These are phyloP conservation scores for Sarcophaga carnaria DNA, from an alignment of 2,888 invertebrate species.

Conservation along the genomic window DNA sequence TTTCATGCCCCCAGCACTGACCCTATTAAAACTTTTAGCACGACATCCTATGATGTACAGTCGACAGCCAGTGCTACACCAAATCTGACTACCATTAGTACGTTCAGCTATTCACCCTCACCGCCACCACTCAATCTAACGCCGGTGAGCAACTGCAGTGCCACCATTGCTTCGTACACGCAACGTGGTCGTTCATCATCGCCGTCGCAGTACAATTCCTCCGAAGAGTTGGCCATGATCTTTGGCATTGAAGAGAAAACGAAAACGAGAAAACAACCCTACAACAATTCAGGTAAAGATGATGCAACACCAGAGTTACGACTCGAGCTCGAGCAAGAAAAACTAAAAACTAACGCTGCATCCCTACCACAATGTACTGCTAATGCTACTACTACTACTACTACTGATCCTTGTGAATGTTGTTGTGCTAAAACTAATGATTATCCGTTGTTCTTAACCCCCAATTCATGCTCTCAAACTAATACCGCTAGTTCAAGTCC, in stretches of 20 bases:
- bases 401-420: constrained; percentile 55
- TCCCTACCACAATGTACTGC: constrained; percentile 65
- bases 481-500: constrained; percentile 72
- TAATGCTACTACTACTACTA: constrained; percentile 55
- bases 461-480: constrained; percentile 67
- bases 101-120: constrained; percentile 75
- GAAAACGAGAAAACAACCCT: constrained; percentile 70
- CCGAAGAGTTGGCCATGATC: constrained; percentile 86
- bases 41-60: constrained; percentile 81
- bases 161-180: constrained; percentile 51
- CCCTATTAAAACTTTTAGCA: constrained; percentile 82
- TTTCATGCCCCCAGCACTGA: constrained; percentile 81
- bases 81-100: constrained; percentile 74
- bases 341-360: constrained; percentile 68
- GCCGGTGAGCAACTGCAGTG: constrained; percentile 73
- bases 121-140: constrained; percentile 79
- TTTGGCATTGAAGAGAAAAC: constrained; percentile 82
- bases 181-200: constrained; percentile 75
- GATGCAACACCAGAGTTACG: constrained; percentile 66
- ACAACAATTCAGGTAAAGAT: constrained; percentile 72
- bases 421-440: constrained; percentile 67
- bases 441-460: constrained; percentile 70
- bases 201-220: constrained; percentile 85
- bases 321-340: constrained; percentile 70
- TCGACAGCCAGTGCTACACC: constrained; percentile 79